Base-by-base conservation (phyloP, 1,140 invertebrate genomes). In the Drosophila murphyi region DNA sequence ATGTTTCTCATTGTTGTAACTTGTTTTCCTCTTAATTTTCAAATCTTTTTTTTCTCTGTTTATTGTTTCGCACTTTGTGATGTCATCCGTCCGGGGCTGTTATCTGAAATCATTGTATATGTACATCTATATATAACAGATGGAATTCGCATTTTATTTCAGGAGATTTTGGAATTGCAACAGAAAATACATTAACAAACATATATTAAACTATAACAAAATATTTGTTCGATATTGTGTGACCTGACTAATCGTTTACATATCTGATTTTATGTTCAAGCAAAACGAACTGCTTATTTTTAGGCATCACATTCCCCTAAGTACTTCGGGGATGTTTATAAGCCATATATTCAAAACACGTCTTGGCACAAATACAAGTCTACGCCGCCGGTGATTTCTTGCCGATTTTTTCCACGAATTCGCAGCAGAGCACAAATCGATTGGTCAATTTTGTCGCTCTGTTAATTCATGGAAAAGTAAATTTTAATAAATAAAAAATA, bases 391-490 rank as follows among this genome's bases (percentile, higher is more conserved):
- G 3, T 55, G 32, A 43, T 67, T 47, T 55, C 31, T 55, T 34
- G 41, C 6, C 41, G 41, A 28, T 60, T 70, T 63, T 71, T 69
- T 75, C 59, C 52, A 51, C 32, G 67, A 70, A 70, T 62, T 70
- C 65, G 48, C 65, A 51, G 57, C 48, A 32, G 28, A 37, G 45
- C 34, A 28, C 35, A 47, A 55, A 54, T 62, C 20, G 31, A 47
- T 48, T 5, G 65, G 59, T 60, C 56, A 56, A 57, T 70, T 78
- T 76, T 47, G 45, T 35, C 20, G n/a, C 79, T 82, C 60, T 62
- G 68, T 72, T 78, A 70, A 78, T 74, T 73, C 73, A 63, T 64
- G 50, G 52, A 60, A 74, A 82, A 69, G 78, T 78, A 70, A 60
- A 82, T 78, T 74, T 78, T 51, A 82, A 73, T 81, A 77, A 82